Evolutionary conservation across 2,888 invertebrate genomes (phyloP), one percentile per base, ranked within the genome.

Genomic region (Polyommatus iphigenia): DNA sequence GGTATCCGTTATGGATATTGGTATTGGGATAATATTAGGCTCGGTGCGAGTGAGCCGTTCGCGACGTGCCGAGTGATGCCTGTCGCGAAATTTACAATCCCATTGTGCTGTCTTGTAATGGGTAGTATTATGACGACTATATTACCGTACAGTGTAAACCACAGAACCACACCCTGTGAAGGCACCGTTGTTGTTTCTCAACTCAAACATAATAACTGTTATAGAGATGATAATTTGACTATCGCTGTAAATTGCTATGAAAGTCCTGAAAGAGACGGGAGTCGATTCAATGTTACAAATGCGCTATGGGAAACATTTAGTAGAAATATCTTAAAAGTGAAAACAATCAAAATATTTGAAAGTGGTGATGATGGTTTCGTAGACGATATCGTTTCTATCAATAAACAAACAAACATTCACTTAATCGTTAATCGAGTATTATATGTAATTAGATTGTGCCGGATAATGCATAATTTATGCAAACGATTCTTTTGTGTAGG

Each of bases 401-500:
- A 75, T 54, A 75, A 50, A 79, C 71, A 54, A 76, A 32, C 46
- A 76, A 36, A 15, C 75, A 71, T 62, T 29, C 8, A 57, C 46
- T 20, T 32, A 50, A 29, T 20, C 73, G 71, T 75, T 59, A 57
- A 79, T 59, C 79, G 54, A 18, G 50, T 75, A 67, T 76, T 71
- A 79, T 78, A 72, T 77, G 54, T 85, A 86, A 87, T 87, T 86
- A 85, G 85, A 85, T 85, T 84, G 84, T 85, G 86, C 84, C 84
- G 85, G 86, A 88, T 89, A 88, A 83, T 77, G 57, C 71, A 83
- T 84, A 84, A 84, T 88, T 88, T 89, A 91, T 91, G 90, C 90
- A 90, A 90, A 91, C 87, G 85, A 84, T 85, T 87, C 88, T 89
- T 90, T 91, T 89, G 87, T 88, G 84, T 85, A 82, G 83, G 1